Conservation (phyloP, 2,888 invertebrate genomes). For the Lasioglossum calceatum region DNA sequence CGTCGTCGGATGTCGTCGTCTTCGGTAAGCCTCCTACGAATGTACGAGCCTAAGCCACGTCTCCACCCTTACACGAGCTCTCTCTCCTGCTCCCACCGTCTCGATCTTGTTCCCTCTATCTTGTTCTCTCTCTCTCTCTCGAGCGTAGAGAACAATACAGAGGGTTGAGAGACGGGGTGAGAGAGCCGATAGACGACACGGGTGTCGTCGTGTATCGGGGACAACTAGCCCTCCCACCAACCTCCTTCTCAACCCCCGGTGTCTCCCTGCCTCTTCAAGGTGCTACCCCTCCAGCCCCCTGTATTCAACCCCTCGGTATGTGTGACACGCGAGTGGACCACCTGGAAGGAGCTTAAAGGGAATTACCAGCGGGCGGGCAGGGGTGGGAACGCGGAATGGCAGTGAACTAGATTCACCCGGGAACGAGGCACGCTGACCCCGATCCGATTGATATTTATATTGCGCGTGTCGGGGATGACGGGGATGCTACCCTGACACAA, state of each 20-base stretch:
- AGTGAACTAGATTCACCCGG: slow-evolving; percentile 22
- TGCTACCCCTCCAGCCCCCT: slow-evolving; percentile 50
- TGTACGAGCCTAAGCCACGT: slow-evolving; percentile 55
- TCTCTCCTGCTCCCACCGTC: neutral
- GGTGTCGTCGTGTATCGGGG: slow-evolving; percentile 60
- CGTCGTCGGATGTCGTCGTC: slow-evolving; percentile 54
- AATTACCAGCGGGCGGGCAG: slow-evolving; percentile 60
- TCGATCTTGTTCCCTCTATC: neutral
- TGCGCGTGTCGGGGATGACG: neutral
- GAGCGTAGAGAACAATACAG: slow-evolving; percentile 38
- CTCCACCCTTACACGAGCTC: neutral
- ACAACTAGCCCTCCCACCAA: slow-evolving; percentile 41
- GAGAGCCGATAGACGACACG: slow-evolving; percentile 48
- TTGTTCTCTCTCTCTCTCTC: neutral
- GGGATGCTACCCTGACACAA: neutral
- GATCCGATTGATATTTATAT: slow-evolving; percentile 33
- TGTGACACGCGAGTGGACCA: slow-evolving; percentile 72
- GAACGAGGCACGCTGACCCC: slow-evolving; percentile 3
- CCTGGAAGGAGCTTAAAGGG: slow-evolving; percentile 69
- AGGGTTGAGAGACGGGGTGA: neutral
- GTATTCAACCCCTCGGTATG: slow-evolving; percentile 57
- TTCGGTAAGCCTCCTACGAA: slow-evolving; percentile 63
- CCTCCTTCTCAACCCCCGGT: neutral
- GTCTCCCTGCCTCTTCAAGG: slow-evolving; percentile 59
- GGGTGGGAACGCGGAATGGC: slow-evolving; percentile 5